Evolutionary conservation across 2,113 vertebrate genomes (phyloP).

Genomic region (Odocoileus hemionus): DNA sequence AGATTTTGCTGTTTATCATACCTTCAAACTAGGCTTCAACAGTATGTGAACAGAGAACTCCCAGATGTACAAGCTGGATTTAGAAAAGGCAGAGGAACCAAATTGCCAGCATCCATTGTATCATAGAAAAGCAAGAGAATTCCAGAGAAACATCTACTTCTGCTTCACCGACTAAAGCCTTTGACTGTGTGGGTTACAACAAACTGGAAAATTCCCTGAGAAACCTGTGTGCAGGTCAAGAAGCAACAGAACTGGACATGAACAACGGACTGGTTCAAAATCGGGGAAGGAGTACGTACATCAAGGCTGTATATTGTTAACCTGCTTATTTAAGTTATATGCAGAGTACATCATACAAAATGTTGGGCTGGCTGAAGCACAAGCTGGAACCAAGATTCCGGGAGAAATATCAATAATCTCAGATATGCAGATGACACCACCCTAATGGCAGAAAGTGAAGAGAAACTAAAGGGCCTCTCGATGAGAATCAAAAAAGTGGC

Average conservation of each 20-base stretch:
- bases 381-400: neutral
- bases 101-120: neutral
- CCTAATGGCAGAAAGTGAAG: neutral
- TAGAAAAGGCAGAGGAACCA: neutral
- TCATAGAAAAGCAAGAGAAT: neutral
- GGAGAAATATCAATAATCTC: neutral
- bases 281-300: neutral
- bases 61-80: neutral
- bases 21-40: neutral
- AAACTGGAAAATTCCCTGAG: neutral
- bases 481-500: neutral
- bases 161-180: neutral
- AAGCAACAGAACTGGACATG: neutral
- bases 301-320: neutral
- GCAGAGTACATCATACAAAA: neutral
- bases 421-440: neutral
- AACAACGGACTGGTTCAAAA: neutral
- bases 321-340: neutral
- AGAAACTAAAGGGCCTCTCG: neutral
- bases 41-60: neutral
- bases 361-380: neutral
- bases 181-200: neutral
- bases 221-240: neutral
- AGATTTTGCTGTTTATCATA: neutral
- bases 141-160: neutral